Percentiles rank a stretch among this genome's conserved stretches.
These are phyloP conservation scores for Pteronura brasiliensis DNA, from an alignment of 2,113 vertebrate species.

Conservation along the genomic window DNA sequence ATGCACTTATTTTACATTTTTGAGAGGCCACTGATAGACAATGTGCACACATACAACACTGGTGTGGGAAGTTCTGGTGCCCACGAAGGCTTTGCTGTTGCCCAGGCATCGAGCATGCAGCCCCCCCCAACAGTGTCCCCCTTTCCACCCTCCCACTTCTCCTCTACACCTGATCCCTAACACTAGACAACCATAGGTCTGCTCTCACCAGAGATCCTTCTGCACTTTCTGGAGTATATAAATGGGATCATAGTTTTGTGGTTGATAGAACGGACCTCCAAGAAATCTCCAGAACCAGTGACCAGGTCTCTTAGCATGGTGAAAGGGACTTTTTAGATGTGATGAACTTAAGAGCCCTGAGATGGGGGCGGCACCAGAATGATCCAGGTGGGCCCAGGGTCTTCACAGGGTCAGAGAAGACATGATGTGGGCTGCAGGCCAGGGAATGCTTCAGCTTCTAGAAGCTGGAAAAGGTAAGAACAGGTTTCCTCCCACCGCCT, in stretches of 20 bases:
- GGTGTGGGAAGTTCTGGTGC: not conserved
- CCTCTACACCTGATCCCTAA: no score
- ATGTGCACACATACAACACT: no score
- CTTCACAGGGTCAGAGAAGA: no score
- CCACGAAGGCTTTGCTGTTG: rapidly evolving
- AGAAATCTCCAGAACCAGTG: not conserved
- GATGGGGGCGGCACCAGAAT: rapidly evolving
- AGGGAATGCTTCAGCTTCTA: rapidly evolving
- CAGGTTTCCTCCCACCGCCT: no score
- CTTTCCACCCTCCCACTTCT: no score
- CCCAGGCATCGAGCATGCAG: rapidly evolving
- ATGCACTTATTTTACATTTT: not conserved
- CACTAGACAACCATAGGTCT: not conserved
- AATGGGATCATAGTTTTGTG: not conserved
- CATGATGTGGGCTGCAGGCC: rapidly evolving
- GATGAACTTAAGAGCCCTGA: no score
- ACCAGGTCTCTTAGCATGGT: not conserved
- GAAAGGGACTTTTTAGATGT: no score
- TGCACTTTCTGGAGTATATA: not conserved
- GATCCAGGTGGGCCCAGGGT: not conserved
- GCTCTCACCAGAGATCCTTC: not conserved
- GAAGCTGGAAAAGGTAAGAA: not conserved
- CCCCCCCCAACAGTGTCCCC: no score
- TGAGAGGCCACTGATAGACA: no score
- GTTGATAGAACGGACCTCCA: not conserved